Conservation (phyloP, 2,888 invertebrate species). For the Mimas tiliae region DNA sequence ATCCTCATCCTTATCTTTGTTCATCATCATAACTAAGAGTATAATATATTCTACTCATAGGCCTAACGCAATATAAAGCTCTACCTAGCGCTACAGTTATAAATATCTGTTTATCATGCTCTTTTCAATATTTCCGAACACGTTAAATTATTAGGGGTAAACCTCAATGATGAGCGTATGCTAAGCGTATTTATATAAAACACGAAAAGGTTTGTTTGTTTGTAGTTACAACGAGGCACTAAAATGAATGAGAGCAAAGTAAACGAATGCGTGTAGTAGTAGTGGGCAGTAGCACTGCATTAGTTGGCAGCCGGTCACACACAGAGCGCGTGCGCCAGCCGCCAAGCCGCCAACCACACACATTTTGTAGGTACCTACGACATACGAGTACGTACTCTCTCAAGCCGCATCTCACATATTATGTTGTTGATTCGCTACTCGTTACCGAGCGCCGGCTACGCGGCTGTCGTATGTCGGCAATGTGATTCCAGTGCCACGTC, state of each 20-base stretch:
- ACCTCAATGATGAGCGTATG: too few species aligned
- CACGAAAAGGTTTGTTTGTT: not conserved
- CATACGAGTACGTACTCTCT: slow-evolving; percentile 1
- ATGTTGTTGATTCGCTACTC: slow-evolving; percentile 27
- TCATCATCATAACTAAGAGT: too few species aligned
- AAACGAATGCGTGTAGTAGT: slow-evolving; percentile 14
- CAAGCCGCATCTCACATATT: slow-evolving; percentile 22
- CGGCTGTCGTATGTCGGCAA: slow-evolving; percentile 16
- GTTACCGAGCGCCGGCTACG: slow-evolving; percentile 26
- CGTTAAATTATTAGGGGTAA: too few species aligned
- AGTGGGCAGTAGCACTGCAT: not conserved
- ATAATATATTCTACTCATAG: too few species aligned
- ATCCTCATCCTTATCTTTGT: not conserved
- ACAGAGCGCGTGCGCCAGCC: slow-evolving; percentile 65
- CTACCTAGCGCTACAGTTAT: too few species aligned
- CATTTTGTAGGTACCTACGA: slow-evolving; percentile 13
- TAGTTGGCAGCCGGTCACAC: slow-evolving; percentile 52
- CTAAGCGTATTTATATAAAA: not conserved
- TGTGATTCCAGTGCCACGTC: slow-evolving; percentile 28
- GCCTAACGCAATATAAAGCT: too few species aligned
- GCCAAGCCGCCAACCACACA: slow-evolving; percentile 34
- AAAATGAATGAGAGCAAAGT: slow-evolving; percentile 15
- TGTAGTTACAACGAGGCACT: not conserved
- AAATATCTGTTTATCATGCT: too few species aligned
- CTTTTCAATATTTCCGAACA: too few species aligned